These are phyloP conservation scores for Ctenicera cuprea DNA, from an alignment of 2,888 invertebrate genomes.

Conservation along the genomic window DNA sequence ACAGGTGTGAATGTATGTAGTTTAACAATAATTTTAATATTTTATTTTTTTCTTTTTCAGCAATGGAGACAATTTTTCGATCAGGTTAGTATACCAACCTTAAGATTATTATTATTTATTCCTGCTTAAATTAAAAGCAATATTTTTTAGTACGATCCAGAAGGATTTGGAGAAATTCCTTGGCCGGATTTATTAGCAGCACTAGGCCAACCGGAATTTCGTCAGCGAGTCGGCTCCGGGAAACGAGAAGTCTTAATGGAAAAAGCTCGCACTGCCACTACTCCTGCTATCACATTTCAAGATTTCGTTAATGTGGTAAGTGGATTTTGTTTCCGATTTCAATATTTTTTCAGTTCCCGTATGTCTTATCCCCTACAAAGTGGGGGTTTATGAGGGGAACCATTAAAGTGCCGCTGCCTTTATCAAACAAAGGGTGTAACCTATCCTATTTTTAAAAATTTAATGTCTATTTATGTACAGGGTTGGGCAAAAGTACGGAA, in stretches of 20 bases:
- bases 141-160: slow-evolving; percentile 89
- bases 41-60: slow-evolving; percentile 75
- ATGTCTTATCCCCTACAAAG: background rate
- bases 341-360: slow-evolving; percentile 37
- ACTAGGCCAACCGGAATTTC: slow-evolving; percentile 72
- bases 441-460: too few relatives aligned
- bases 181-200: slow-evolving; percentile 89
- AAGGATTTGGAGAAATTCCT: slow-evolving; percentile 94
- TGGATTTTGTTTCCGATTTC: slow-evolving; percentile 61
- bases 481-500: too few relatives aligned
- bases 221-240: slow-evolving; percentile 69
- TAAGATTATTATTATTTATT: background rate
- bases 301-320: slow-evolving; percentile 97
- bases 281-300: slow-evolving; percentile 91
- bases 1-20: too few relatives aligned
- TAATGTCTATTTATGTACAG: too few relatives aligned
- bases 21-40: too few relatives aligned
- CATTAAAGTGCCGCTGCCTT: background rate
- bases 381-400: background rate
- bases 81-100: slow-evolving; percentile 76
- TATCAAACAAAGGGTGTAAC: too few relatives aligned
- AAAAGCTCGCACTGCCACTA: slow-evolving; percentile 81
- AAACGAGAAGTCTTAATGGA: slow-evolving; percentile 79
- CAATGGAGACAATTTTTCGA: slow-evolving; percentile 94
- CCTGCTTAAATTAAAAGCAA: background rate